phyloP scores from a whole-genome alignment of 1,140 invertebrate genomes.

The Aphis craccivora region DNA sequence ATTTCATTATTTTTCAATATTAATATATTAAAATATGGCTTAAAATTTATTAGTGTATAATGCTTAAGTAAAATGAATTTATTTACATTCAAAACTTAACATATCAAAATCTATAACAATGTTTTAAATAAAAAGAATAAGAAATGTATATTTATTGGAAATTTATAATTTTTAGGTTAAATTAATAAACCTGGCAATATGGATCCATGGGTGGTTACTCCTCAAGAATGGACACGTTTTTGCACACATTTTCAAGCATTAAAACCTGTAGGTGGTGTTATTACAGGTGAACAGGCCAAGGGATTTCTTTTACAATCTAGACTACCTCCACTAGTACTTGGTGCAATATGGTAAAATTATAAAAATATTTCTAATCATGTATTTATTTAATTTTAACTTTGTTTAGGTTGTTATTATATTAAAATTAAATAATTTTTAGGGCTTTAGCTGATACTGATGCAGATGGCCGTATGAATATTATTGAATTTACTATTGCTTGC shows the following conservation, averaged over 20 bases:
- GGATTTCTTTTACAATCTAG: conserved; percentile 93
- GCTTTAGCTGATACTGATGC: conserved; percentile 91
- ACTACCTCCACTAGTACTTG: conserved; percentile 84
- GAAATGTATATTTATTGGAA: background rate
- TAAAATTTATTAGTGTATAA: background rate
- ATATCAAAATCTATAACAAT: background rate
- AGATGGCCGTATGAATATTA: conserved; percentile 96
- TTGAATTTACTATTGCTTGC: conserved; percentile 97
- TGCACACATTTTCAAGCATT: conserved; percentile 90
- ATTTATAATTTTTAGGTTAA: conserved; percentile 16
- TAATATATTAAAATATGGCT: too few relatives aligned
- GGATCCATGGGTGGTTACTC: conserved; percentile 88
- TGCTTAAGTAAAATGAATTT: background rate
- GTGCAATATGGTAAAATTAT: conserved; percentile 82
- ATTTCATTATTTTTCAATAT: background rate
- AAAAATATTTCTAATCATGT: background rate
- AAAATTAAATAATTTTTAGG: conserved; percentile 68
- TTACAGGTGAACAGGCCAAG: conserved; percentile 94
- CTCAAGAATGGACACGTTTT: conserved; percentile 86
- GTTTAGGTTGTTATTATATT: background rate
- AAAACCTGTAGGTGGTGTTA: conserved; percentile 84
- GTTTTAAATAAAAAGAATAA: background rate
- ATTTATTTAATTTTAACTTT: conserved; percentile 34
- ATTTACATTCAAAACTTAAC: background rate
- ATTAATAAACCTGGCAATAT: conserved; percentile 61